A percentile compares a stretch with the other conserved stretches of the same genome.
Evolutionary conservation across 2,113 vertebrate genomes (phyloP).

Genomic region (Zapus hudsonius): DNA sequence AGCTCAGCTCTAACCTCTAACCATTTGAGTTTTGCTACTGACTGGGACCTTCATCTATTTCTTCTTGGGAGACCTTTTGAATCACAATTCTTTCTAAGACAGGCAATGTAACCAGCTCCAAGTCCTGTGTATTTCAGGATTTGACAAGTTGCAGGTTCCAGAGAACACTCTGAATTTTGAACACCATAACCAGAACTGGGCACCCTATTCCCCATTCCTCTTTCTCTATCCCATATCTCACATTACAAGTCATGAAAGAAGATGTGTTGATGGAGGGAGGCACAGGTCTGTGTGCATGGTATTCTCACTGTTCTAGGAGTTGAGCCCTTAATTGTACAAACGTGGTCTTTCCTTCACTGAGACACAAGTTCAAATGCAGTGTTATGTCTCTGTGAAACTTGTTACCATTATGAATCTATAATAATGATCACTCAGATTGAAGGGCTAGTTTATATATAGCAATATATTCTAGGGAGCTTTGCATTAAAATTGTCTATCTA

Average conservation of each 20-base stretch:
- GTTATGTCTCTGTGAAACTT: not conserved
- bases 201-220: rapidly evolving
- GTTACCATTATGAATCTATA: not conserved
- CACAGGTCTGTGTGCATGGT: rapidly evolving
- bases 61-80: not conserved
- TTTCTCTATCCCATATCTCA: no score
- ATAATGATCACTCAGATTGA: not conserved
- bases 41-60: not conserved
- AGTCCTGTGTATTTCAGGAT: not conserved
- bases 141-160: not conserved
- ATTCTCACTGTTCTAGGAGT: no score
- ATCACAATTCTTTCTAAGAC: not conserved
- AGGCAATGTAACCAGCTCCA: not conserved
- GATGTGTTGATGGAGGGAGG: rapidly evolving
- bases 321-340: rapidly evolving
- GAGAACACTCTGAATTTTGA: not conserved
- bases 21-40: not conserved
- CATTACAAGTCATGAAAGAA: not conserved
- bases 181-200: no score
- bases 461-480: not conserved
- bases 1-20: not conserved
- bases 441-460: not conserved
- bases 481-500: no score
- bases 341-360: no score
- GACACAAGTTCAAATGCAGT: no score